These are phyloP conservation scores for Nomada flava DNA, from an alignment of 2,888 invertebrate species.

Conservation along the genomic window DNA sequence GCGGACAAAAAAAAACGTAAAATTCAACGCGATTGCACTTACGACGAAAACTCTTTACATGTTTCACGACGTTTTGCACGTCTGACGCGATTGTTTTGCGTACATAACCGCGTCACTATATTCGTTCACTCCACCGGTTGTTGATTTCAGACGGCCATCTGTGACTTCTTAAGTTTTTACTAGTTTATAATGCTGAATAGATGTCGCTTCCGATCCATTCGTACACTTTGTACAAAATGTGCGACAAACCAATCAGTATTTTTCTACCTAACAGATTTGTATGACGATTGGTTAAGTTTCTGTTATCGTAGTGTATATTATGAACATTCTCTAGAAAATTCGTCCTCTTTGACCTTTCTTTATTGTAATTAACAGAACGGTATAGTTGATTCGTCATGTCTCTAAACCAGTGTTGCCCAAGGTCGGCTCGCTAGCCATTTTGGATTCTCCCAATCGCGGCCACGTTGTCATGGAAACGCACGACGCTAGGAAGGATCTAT, in stretches of 20 bases:
- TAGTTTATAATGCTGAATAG: constrained; percentile 13
- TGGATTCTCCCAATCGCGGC: no score
- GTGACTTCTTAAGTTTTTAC: constrained; percentile 40
- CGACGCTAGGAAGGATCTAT: no score
- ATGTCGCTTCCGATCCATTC: constrained; percentile 36
- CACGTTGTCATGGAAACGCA: no score
- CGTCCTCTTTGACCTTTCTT: constrained; percentile 44
- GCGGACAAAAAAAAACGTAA: constrained; percentile 53
- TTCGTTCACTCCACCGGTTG: constrained; percentile 64
- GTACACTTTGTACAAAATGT: not conserved
- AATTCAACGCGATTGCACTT: constrained; percentile 47
- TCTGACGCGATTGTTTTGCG: constrained; percentile 62
- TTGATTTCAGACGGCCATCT: constrained; percentile 71
- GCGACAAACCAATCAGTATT: constrained; percentile 35
- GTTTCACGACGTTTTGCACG: constrained; percentile 58
- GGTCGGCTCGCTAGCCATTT: no score
- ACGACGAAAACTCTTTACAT: constrained; percentile 56
- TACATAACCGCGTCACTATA: constrained; percentile 65
- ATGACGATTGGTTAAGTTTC: constrained; percentile 31
- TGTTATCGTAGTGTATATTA: no score
- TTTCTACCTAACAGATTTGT: constrained; percentile 4
- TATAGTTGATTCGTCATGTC: not conserved
- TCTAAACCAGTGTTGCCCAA: no score
- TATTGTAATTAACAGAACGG: not conserved
- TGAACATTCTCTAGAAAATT: not conserved